Evolutionary conservation across 2,888 invertebrate genomes (phyloP), one percentile per base, ranked within the genome.

Genomic region (Sturmia bella): DNA sequence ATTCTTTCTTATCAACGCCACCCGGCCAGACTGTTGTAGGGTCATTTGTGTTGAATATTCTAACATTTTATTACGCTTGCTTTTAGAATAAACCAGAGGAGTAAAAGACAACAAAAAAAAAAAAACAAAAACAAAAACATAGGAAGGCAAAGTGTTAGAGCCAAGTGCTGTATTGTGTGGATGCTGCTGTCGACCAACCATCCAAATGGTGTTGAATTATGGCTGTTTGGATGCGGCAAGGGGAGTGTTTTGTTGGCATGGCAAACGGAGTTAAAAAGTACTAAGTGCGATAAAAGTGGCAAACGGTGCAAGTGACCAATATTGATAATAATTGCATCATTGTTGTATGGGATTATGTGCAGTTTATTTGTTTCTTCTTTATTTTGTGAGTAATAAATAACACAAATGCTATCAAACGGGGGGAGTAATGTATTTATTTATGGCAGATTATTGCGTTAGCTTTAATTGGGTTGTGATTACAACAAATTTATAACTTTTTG

Each of bases 131-230:
- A 27, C 17, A 64, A 56, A 52, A 56, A 21, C 15, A 37, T 21
- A 57, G n/a, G 57, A 74, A 64, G 52, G 17, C 56, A 69, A 73
- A 78, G 82, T 82, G 82, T 74, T 69, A 59, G 56, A 78, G 82
- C 78, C 82, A 82, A 82, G 70, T 82, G 78, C 66, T 70, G 78
- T n/a, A 59, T 74, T 59, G 64, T 64, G 24, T 24, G 32, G 45
- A 39, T 21, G 12, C 21, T 21, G 63, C 15, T 39, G 41, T 64
- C 59, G 17, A 56, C 21, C 75, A 4, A 37, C 64, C 52, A 69
- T 45, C 13, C 52, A 32, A 39, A 68, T 45, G 56, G 13, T 69
- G 68, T 66, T 81, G 45, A 61, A 76, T 76, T 68, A 63, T 63
- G 61, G 41, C 32, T 52, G 27, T 45, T 64, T 21, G 27, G 13